These are phyloP conservation scores for Eurypyga helias DNA, from an alignment of 2,113 vertebrate species.

Conservation along the genomic window DNA sequence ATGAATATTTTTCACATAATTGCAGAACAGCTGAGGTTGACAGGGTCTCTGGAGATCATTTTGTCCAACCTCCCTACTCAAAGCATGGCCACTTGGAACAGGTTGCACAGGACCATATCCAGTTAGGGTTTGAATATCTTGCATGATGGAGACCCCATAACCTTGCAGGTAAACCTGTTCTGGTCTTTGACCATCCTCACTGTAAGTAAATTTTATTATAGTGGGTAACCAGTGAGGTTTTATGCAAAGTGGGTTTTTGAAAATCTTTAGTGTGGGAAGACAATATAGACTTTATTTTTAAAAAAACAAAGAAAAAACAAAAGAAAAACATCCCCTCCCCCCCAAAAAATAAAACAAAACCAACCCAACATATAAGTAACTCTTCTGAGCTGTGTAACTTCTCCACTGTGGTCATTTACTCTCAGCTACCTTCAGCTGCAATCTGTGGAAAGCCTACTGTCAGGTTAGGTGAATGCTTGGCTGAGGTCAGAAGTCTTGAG, in stretches of 20 bases:
- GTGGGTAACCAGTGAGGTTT: background rate
- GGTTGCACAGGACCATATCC: background rate
- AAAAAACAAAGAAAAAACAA: background rate
- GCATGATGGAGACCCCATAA: background rate
- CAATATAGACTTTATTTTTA: background rate
- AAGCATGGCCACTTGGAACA: background rate
- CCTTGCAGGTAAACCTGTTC: background rate
- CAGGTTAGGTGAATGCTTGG: fast-evolving
- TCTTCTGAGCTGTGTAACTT: background rate
- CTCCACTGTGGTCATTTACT: background rate
- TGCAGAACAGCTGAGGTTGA: background rate
- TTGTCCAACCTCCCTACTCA: background rate
- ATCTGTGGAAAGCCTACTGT: background rate
- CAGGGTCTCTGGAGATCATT: background rate
- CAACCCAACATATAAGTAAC: background rate
- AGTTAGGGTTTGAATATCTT: background rate
- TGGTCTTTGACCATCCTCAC: background rate
- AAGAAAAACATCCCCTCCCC: background rate
- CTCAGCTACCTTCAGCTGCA: background rate
- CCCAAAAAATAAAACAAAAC: too few relatives aligned
- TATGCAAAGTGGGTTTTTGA: background rate
- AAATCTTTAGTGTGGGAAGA: background rate
- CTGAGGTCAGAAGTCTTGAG: background rate
- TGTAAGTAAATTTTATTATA: background rate
- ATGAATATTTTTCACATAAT: background rate